Conservation (phyloP, 2,888 invertebrate species). For the Galeruca laticollis region DNA sequence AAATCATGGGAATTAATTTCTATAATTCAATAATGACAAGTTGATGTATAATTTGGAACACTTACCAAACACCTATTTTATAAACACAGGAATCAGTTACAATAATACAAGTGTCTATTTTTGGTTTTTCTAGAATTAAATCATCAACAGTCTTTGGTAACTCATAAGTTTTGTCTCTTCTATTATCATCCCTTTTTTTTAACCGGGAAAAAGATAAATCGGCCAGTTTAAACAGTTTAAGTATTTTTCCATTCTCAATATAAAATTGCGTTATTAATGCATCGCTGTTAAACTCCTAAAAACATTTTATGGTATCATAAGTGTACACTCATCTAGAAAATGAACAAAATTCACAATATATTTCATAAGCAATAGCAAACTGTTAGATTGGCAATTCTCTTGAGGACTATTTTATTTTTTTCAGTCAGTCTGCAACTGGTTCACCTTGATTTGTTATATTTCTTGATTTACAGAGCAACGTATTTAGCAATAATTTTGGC, state of each 20-base stretch:
- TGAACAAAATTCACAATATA: too few relatives aligned
- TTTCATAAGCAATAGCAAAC: too few relatives aligned
- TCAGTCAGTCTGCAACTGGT: too few relatives aligned
- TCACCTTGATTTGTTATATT: too few relatives aligned
- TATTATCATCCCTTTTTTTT: conserved; percentile 58
- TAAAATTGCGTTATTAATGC: conserved; percentile 71
- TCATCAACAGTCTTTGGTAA: conserved; percentile 67
- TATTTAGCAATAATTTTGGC: too few relatives aligned
- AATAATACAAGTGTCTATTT: conserved; percentile 72
- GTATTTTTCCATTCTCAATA: conserved; percentile 68
- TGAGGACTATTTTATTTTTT: too few relatives aligned
- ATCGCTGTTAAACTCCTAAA: conserved; percentile 72
- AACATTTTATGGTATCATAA: conserved; percentile 35
- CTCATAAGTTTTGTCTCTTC: conserved; percentile 60
- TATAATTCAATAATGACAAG: conserved; percentile 5
- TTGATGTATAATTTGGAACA: background rate
- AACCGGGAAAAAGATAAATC: conserved; percentile 63
- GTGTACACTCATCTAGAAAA: too few relatives aligned
- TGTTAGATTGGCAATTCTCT: too few relatives aligned
- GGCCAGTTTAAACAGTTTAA: conserved; percentile 68
- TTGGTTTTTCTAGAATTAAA: conserved; percentile 66
- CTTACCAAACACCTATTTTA: conserved; percentile 71
- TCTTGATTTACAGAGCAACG: too few relatives aligned
- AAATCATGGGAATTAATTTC: too few relatives aligned
- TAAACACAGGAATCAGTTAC: conserved; percentile 74